Evolutionary conservation across 37 sponge, comb jelly and placozoan species (phyloP), one percentile per base, ranked within the genome.

Genomic region (Mnemiopsis leidyi): DNA sequence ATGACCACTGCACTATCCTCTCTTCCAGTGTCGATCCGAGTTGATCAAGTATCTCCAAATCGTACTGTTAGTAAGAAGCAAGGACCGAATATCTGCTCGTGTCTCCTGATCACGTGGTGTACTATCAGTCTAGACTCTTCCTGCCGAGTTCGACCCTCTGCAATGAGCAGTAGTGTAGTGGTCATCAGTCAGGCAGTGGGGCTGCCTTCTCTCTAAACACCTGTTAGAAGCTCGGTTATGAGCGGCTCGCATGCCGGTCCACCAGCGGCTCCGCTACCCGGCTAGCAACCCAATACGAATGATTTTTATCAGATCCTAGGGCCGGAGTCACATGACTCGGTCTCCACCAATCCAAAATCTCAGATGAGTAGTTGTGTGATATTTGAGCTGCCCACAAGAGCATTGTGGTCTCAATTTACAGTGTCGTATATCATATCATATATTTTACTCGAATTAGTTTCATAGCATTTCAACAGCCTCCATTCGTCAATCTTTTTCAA

Each of bases 391-490:
- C 23, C 73, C 2, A 20, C 28, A 16, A 5, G 73, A 69, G 73
- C 73, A 69, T 21, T 21, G 28, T 25, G 24, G 73, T 16, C 73
- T 69, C 73, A 69, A 3, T 69, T 69, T 69, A 69, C 73, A 69
- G 73, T 69, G 73, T 69, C 73, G 73, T 21, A 25, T 69, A 69
- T 69, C 73, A 25, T 69, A 69, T 69, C 73, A 69, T 25, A 21
- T 69, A 69, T 25, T 69, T 28, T 25, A 69, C 73, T 69, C 28
- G 73, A 69, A 69, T 69, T 69, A 69, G 73, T 69, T 69, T 69
- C 73, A 21, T 28, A 25, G 28, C 73, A 28, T 69, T 25, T 28
- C 73, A 69, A 28, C 23, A 28, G 24, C 29, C 73, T 28, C 73
- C 73, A 20, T 25, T 21, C 73, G 24, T 25, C 73, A 28, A 25